Base-by-base conservation (phyloP, 92 coral and sea anemone genomes). In the Pocillopora meandrina region DNA sequence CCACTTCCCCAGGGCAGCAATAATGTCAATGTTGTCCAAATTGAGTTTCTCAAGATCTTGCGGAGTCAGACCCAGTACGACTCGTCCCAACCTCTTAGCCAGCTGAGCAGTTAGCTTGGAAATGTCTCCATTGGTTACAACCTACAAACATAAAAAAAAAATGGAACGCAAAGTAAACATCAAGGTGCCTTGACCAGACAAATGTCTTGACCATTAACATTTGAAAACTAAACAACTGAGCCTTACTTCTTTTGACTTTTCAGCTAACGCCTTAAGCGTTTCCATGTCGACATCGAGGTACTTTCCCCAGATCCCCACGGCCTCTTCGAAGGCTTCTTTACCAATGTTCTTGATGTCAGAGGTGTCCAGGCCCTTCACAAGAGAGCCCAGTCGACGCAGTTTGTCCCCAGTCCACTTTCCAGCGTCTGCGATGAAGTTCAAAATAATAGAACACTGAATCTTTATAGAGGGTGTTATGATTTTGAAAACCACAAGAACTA, bases 1-100 rank as follows among this genome's bases (percentile, higher is more conserved):
- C 91, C 94, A 91, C 71, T 92, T 91, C 13, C 99, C 99, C n/a
- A 97, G 94, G 15, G 99, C 98, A 5, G 97, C 98, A 82, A 97
- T 85, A 61, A 91, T 75, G 78, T 97, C 99, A 65, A 91, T 78
- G 85, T 88, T 95, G 61, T 97, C 97, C 61, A 97, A 82, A 10
- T 91, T 90, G 35, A 97, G 94, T 64, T 94, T 92, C 64, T 95
- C 97, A 74, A 97, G 87, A 69, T 97, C 99, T 60, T 93, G 93
- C 16, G 95, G 91, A 5, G 91, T 71, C 20, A 97, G 86, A 55
- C 99, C 99, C 80, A 97, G 89, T 14, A 97, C 95, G 47, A 97
- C 98, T 31, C 98, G 98, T 34, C 99, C 99, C 69, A 92, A 79
- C 85, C 81, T 90, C 90, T 97, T 97, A 81, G 95, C 84, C 47